Evolutionary conservation across 2,888 invertebrate species (phyloP).

Genomic region (Cryptus viduatorius): DNA sequence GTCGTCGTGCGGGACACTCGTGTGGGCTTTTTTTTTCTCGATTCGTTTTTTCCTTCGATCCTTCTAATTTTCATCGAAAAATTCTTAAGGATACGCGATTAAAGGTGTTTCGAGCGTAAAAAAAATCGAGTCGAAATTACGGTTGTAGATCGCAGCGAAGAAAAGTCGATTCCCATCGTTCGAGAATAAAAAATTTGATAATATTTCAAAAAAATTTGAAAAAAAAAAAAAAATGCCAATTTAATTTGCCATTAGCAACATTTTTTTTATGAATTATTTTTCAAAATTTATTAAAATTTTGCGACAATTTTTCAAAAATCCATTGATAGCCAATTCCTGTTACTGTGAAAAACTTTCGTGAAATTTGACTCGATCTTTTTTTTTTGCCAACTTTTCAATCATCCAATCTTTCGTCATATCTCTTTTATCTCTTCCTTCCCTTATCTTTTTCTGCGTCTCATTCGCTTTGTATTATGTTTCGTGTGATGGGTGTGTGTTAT

Average conservation of each 20-base stretch:
- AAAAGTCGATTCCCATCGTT: constrained; percentile 1
- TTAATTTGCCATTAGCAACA: neutral
- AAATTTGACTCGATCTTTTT: constrained; percentile 20
- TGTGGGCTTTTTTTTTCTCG: constrained; percentile 20
- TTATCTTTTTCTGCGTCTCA: neutral
- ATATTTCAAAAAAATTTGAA: too few relatives aligned
- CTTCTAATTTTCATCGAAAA: constrained; percentile 37
- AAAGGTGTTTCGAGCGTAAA: constrained; percentile 43
- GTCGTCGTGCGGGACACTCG: constrained; percentile 49
- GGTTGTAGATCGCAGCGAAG: neutral
- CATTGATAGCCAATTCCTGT: neutral
- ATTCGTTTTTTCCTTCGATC: constrained; percentile 29
- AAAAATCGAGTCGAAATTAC: constrained; percentile 39
- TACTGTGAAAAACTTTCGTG: neutral
- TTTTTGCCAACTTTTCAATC: constrained; percentile 7
- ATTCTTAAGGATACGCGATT: constrained; percentile 32
- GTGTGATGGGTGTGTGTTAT: constrained; percentile 33
- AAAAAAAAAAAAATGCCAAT: neutral
- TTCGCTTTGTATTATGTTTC: constrained; percentile 34
- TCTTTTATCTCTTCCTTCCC: neutral
- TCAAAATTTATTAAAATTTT: too few relatives aligned
- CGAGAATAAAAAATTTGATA: neutral
- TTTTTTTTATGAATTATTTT: neutral
- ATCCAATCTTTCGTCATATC: constrained; percentile 40
- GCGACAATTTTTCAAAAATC: neutral